phyloP scores from a whole-genome alignment of 2,888 invertebrate species.

The Drosophila lutescens region DNA sequence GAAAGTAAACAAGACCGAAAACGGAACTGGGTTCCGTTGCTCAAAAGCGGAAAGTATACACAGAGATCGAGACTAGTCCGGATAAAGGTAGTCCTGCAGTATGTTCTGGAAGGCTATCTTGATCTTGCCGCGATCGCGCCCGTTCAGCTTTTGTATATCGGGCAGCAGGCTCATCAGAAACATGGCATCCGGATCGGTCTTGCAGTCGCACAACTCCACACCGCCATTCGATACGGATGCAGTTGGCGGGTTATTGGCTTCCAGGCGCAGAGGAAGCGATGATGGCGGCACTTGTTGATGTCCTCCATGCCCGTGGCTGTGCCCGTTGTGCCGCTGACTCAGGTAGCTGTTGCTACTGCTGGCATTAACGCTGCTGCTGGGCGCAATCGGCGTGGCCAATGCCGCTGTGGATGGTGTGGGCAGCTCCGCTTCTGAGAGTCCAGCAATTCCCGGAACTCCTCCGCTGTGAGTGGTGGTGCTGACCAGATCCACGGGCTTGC shows the following conservation, averaged over 20 bases:
- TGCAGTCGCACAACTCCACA: conserved; percentile 82
- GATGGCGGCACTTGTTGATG: conserved; percentile 51
- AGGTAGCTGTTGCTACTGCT: conserved; percentile 36
- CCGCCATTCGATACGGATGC: conserved; percentile 34
- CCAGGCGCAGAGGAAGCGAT: conserved; percentile 51
- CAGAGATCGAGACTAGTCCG: conserved; percentile 78
- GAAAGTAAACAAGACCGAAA: conserved; percentile 17
- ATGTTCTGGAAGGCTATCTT: conserved; percentile 84
- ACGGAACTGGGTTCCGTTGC: conserved; percentile 38
- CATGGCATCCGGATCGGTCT: conserved; percentile 84
- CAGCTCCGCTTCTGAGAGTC: conserved; percentile 35
- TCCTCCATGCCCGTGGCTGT: conserved; percentile 44
- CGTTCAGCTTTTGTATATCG: conserved; percentile 82
- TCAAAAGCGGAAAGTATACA: conserved; percentile 63
- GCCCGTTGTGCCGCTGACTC: conserved; percentile 53
- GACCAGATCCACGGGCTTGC: conserved; percentile 75
- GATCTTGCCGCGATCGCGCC: conserved; percentile 83
- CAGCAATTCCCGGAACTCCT: conserved; percentile 11
- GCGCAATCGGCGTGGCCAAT: conserved; percentile 22
- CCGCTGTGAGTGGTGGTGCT: conserved; percentile 75
- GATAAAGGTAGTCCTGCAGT: conserved; percentile 83
- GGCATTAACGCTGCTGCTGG: conserved; percentile 12
- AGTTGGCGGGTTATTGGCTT: conserved; percentile 46
- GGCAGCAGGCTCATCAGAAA: conserved; percentile 83
- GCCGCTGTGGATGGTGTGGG: conserved; percentile 43